phyloP scores from a whole-genome alignment of 2,888 invertebrate genomes.

The Aethes cnicana region DNA sequence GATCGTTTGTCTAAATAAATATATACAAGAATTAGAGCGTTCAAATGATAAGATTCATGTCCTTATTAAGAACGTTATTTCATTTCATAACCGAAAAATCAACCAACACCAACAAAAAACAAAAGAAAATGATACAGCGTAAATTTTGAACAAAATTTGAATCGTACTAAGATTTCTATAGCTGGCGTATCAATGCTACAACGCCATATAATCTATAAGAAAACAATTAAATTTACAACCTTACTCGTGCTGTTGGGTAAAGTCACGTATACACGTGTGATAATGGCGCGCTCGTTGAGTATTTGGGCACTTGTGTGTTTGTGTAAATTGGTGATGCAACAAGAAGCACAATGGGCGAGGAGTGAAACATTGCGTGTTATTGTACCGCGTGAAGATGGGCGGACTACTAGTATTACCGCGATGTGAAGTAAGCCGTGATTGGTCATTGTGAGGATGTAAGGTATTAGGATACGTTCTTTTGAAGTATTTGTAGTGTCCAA shows the following conservation, averaged over 20 bases:
- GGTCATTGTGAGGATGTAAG: conserved; percentile 49
- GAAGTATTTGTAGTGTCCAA: conserved; percentile 31
- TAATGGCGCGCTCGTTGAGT: too few species aligned
- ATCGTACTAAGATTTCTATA: conserved; percentile 1
- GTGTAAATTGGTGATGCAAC: neutral
- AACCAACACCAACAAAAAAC: conserved; percentile 1
- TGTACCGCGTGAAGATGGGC: conserved; percentile 32
- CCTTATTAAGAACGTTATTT: too few species aligned
- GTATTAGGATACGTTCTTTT: conserved; percentile 25
- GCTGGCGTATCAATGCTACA: conserved; percentile 5
- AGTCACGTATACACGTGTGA: neutral
- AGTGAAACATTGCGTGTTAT: conserved; percentile 27
- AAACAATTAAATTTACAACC: neutral
- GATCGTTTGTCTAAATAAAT: too few species aligned
- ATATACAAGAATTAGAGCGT: too few species aligned
- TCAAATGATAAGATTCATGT: too few species aligned
- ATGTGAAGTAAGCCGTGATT: conserved; percentile 44
- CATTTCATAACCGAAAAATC: too few species aligned
- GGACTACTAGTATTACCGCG: conserved; percentile 54
- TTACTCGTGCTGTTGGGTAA: neutral
- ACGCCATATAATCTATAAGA: conserved; percentile 11
- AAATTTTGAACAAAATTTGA: conserved; percentile 11
- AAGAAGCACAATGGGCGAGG: neutral
- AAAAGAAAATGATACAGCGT: conserved; percentile 18
- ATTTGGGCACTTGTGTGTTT: too few species aligned